phyloP scores from a whole-genome alignment of 1,140 invertebrate genomes.

The Formica exsecta region DNA sequence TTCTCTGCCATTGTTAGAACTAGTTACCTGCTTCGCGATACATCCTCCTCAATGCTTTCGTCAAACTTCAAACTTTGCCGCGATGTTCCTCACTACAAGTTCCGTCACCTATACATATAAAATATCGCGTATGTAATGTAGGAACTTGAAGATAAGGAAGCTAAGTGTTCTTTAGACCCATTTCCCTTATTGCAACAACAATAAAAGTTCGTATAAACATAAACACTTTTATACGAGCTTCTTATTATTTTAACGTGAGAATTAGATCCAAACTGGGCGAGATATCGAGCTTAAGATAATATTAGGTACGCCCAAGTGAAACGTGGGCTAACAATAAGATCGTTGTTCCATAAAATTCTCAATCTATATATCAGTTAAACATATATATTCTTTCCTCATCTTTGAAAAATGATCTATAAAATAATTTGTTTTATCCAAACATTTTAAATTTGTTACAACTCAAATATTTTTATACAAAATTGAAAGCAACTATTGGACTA shows the following conservation, averaged over 20 bases:
- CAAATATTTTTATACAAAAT: neutral
- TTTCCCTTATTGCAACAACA: neutral
- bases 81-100: slow-evolving; percentile 20
- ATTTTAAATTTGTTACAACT: neutral
- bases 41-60: slow-evolving; percentile 4
- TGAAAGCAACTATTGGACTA: neutral
- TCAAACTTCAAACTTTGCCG: slow-evolving; percentile 31
- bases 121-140: slow-evolving; percentile 13
- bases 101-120: neutral
- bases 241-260: slow-evolving; percentile 11
- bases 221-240: neutral
- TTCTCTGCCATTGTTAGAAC: slow-evolving; percentile 44
- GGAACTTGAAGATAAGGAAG: slow-evolving; percentile 10
- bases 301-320: no score
- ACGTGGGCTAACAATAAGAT: no score
- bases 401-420: neutral
- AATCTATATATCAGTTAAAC: no score
- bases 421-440: neutral
- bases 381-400: no score
- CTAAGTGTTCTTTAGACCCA: slow-evolving; percentile 26
- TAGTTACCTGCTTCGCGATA: slow-evolving; percentile 42
- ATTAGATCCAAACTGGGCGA: neutral
- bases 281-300: neutral
- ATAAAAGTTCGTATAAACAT: neutral
- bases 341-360: no score